A percentile compares a stretch with the other conserved stretches of the same genome.
Conservation (phyloP, 2,797 vertebrate genomes). For the Protonibea diacanthus region DNA sequence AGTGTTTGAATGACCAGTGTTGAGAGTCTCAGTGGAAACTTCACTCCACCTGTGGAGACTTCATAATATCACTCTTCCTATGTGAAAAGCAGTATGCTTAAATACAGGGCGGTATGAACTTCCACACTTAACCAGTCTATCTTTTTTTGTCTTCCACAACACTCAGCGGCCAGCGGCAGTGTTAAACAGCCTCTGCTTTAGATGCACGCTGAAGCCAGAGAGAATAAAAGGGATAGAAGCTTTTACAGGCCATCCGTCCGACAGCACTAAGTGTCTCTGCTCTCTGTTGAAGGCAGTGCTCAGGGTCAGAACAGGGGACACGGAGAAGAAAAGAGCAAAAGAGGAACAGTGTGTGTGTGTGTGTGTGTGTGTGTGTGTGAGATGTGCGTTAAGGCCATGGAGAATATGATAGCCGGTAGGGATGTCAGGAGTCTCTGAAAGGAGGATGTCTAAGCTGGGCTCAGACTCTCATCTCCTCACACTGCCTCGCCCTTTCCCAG, state of each 20-base stretch:
- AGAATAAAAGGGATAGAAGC: conserved; percentile 60
- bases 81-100: conserved; percentile 23
- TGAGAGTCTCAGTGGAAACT: conserved; percentile 10
- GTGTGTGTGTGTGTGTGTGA: conserved; percentile 28
- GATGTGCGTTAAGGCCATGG: conserved; percentile 52
- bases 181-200: conserved; percentile 66
- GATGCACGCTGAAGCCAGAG: conserved; percentile 46
- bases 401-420: conserved; percentile 76
- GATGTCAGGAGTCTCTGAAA: conserved; percentile 75
- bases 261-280: conserved; percentile 71
- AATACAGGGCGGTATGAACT: conserved; percentile 27
- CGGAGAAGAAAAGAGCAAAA: conserved; percentile 49
- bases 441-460: conserved; percentile 79
- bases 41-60: conserved; percentile 3
- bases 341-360: conserved; percentile 25
- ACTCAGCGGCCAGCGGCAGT: conserved; percentile 40
- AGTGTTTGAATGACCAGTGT: not conserved
- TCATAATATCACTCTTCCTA: conserved; percentile 52
- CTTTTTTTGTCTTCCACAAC: conserved; percentile 37
- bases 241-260: conserved; percentile 67
- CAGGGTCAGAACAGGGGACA: conserved; percentile 44
- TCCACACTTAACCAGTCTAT: conserved; percentile 45
- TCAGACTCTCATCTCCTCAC: conserved; percentile 84
- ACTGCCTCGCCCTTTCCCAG: conserved; percentile 67
- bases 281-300: conserved; percentile 68